Evolutionary conservation across 2,797 vertebrate genomes (phyloP).

Genomic region (Spinus pinus): DNA sequence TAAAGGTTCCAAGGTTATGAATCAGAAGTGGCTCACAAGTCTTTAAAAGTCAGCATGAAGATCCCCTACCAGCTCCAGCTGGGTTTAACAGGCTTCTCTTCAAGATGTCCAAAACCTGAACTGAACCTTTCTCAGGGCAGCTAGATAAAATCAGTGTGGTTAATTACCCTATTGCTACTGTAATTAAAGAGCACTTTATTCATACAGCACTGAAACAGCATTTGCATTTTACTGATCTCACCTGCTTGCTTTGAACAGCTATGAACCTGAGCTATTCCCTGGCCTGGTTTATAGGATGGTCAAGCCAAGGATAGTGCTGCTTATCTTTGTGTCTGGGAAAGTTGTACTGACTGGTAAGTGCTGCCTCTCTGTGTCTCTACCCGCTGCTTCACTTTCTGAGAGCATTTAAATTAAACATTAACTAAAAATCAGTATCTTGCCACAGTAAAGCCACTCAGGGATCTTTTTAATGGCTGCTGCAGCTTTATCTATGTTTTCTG

Average conservation of each 20-base stretch:
- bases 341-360: conserved; percentile 93
- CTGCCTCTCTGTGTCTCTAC: background rate
- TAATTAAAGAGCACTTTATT: background rate
- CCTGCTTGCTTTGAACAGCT: conserved; percentile 76
- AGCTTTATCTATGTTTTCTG: background rate
- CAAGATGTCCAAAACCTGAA: background rate
- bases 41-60: background rate
- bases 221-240: background rate
- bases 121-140: background rate
- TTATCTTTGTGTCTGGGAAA: conserved; percentile 98
- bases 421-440: background rate
- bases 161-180: background rate
- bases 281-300: conserved; percentile 98
- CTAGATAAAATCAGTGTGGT: background rate
- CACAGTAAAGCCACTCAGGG: background rate
- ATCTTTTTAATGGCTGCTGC: background rate
- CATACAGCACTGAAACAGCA: background rate
- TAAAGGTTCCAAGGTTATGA: background rate
- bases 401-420: background rate
- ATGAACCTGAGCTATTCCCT: conserved; percentile 95
- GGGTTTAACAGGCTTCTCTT: background rate
- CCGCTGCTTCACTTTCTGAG: background rate
- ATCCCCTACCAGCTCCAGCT: background rate
- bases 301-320: conserved; percentile 92
- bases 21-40: background rate